Base-by-base conservation (phyloP, 2,888 invertebrate genomes). In the Teleiodes luculella region DNA sequence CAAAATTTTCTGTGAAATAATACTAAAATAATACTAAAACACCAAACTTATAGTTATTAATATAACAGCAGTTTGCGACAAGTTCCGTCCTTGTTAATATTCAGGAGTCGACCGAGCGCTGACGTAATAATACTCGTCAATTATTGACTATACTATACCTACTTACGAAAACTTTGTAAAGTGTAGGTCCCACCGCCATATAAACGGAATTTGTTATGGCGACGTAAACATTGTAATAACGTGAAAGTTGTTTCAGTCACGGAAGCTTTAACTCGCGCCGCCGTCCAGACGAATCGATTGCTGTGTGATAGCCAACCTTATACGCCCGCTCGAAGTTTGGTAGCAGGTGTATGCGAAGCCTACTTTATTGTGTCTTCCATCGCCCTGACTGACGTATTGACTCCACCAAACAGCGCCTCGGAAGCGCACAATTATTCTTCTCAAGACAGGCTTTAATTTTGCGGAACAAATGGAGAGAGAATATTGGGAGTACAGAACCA, bases 211-310 rank as follows among this genome's bases (percentile, higher is more conserved):
- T 69, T 73, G 73, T 78, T 76, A 79, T 76, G 67, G 71, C 72
- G 68, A 76, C 70, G 69, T 82, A 78, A 81, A 76, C 75, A 76
- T 73, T 70, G 76, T 78, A 76, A 75, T 78, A 80, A 78, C 65
- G 67, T 59, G 61, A 76, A 83, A 80, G 70, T 78, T 78, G 70
- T 61, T 68, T 61, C 61, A 75, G 80, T 83, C 84, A 83, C 82
- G 85, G 73, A 79, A 75, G 63, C 72, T 67, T 56, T 63, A 58
- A 56, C 62, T 60, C 64, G 65, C 59, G 72, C 61, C 59, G 72
- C 61, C 62, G 80, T 79, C 83, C 84, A 85, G 84, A 86, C 84
- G 71, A 83, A 86, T 85, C 86, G 86, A 86, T 86, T 79, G 67
- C 71, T 71, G 78, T 69, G 74, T 74, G 78, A 24, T 71, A 66